Evolutionary conservation across 1,140 invertebrate genomes (phyloP), one percentile per base, ranked within the genome.

Genomic region (Sitophilus oryzae): DNA sequence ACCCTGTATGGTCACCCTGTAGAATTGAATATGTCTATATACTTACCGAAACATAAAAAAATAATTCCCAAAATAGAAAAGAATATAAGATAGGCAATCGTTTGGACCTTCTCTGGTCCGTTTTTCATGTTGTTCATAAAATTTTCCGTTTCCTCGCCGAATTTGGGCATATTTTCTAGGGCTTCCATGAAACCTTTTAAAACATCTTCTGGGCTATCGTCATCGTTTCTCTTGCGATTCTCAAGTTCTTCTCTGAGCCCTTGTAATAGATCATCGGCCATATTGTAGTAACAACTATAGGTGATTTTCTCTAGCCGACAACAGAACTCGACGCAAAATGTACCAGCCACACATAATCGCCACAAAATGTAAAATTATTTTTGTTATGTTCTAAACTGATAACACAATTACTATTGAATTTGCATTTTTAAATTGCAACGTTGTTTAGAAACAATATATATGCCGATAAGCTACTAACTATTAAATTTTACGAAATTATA

Each of bases 211-310:
- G 51, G 30, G 22, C 37, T 43, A 0, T 5, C 1, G 11, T 45
- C 49, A 1, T 9, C 42, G 4, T 23, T 20, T 14, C 16, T 15
- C 1, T 18, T 20, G 1, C 11, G 10, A 14, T 15, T 18, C 1
- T 9, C 15, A 10, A 53, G 3, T 5, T 30, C 51, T 45, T 45
- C 51, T 44, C 23, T 36, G 3, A 45, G 15, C 14, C 42, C 51
- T 53, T 53, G 41, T 18, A 53, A 23, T 35, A 53, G n/a, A 53
- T 53, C 51, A 14, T 45, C 51, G 1, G 41, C 41, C 51, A 53
- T 53, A 21, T 2, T 14, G n/a, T n/a, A n/a, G n/a, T n/a, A n/a
- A n/a, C n/a, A n/a, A n/a, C n/a, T n/a, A n/a, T n/a, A n/a, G 14
- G 18, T 38, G 14, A 38, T 16, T 38, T 38, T 3, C 36, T 38